Evolutionary conservation across 2,113 vertebrate species (phyloP).

Genomic region (Edolisoma coerulescens): DNA sequence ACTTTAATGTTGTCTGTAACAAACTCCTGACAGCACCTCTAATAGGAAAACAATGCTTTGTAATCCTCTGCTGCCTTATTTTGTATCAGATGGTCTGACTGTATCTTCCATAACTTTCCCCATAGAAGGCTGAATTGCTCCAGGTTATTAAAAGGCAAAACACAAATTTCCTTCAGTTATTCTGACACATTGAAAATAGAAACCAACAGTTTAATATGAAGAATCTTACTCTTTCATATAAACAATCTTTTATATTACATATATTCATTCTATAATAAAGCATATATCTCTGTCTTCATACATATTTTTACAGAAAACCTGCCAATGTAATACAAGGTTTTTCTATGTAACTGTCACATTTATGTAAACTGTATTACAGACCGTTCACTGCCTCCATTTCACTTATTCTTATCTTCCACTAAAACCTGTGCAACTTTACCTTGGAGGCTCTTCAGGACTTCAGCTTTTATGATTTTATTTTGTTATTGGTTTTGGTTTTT

Average conservation of each 20-base stretch:
- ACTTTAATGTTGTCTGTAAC: background rate
- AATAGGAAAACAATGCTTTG: background rate
- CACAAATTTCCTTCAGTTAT: background rate
- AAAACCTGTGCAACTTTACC: background rate
- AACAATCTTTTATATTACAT: background rate
- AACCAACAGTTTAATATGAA: background rate
- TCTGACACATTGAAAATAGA: background rate
- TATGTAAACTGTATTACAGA: background rate
- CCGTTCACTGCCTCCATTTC: background rate
- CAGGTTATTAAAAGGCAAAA: background rate
- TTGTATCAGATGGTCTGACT: background rate
- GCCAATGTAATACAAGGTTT: background rate
- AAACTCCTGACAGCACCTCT: background rate
- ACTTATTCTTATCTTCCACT: background rate
- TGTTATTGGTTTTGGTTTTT: background rate
- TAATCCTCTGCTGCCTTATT: background rate
- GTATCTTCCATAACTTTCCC: background rate
- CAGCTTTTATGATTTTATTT: background rate
- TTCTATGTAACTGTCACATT: background rate
- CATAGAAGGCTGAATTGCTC: background rate
- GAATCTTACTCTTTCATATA: background rate
- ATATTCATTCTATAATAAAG: background rate
- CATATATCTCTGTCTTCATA: background rate
- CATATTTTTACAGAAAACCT: background rate
- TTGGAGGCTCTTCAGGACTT: background rate